phyloP scores from a whole-genome alignment of 2,888 invertebrate genomes.

The Diloba caeruleocephala region DNA sequence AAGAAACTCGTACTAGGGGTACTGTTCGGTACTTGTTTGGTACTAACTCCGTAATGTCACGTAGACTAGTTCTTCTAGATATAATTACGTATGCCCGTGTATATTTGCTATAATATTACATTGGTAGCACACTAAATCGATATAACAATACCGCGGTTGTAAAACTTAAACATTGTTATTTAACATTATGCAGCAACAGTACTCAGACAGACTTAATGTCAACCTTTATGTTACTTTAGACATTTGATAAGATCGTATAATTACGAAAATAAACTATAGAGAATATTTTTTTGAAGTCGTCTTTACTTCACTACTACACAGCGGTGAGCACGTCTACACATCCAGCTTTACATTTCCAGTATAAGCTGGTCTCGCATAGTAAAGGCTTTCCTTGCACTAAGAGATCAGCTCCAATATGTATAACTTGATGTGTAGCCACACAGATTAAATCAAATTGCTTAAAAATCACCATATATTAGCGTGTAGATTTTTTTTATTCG shows the following conservation, averaged over 20 bases:
- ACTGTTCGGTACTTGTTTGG: slow-evolving; percentile 52
- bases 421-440: slow-evolving; percentile 22
- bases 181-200: no score
- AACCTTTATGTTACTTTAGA: no score
- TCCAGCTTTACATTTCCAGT: no score
- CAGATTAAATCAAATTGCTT: slow-evolving; percentile 24
- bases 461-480: slow-evolving; percentile 23
- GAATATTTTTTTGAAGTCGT: no score
- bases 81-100: slow-evolving; percentile 40
- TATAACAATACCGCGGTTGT: slow-evolving; percentile 19
- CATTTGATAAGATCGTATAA: slow-evolving; percentile 28
- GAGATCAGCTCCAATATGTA: no score
- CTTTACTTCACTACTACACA: no score
- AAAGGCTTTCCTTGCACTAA: no score
- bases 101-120: slow-evolving; percentile 42
- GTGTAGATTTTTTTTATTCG: slow-evolving; percentile 14
- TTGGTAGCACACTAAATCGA: slow-evolving; percentile 38
- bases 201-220: no score
- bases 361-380: no score
- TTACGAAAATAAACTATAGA: slow-evolving; percentile 34
- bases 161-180: slow-evolving; percentile 25
- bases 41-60: slow-evolving; percentile 44
- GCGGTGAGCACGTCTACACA: no score
- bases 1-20: no score
- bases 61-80: slow-evolving; percentile 52